Evolutionary conservation across 1,140 invertebrate species (phyloP).

Genomic region (Formica selysi): DNA sequence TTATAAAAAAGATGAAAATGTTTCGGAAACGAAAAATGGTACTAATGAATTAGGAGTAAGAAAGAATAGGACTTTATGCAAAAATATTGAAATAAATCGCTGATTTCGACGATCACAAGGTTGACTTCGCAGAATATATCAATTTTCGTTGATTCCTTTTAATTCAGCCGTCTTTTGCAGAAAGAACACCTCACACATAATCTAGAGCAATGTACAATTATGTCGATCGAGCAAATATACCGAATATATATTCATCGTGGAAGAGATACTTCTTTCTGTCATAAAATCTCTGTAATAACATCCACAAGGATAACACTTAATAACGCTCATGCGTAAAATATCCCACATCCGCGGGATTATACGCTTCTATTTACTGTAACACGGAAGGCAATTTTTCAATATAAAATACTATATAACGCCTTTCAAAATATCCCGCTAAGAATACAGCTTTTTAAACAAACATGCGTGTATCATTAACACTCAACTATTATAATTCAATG

Average conservation of each 20-base stretch:
- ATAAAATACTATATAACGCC: conserved; percentile 63
- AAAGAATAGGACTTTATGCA: background rate
- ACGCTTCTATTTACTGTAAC: conserved; percentile 77
- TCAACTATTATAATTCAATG: conserved; percentile 18
- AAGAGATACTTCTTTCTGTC: conserved; percentile 73
- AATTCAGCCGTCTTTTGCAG: conserved; percentile 31
- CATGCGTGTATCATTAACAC: conserved; percentile 59
- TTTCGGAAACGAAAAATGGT: background rate
- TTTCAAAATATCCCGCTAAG: conserved; percentile 64
- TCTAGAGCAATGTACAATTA: conserved; percentile 52
- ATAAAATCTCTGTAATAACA: conserved; percentile 72
- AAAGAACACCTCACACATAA: conserved; percentile 14
- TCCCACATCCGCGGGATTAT: conserved; percentile 51
- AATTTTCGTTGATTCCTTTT: conserved; percentile 24
- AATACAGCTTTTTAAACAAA: conserved; percentile 58
- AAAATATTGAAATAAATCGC: conserved; percentile 28
- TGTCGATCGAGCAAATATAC: background rate
- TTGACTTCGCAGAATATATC: conserved; percentile 57
- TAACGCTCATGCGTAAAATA: conserved; percentile 68
- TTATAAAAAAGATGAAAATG: background rate
- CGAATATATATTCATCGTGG: background rate
- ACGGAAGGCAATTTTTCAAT: conserved; percentile 67
- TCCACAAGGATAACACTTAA: conserved; percentile 73
- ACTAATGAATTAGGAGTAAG: background rate
- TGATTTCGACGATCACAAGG: conserved; percentile 67